Base-by-base conservation (phyloP, 2,888 invertebrate genomes). In the Eupithecia subumbrata region DNA sequence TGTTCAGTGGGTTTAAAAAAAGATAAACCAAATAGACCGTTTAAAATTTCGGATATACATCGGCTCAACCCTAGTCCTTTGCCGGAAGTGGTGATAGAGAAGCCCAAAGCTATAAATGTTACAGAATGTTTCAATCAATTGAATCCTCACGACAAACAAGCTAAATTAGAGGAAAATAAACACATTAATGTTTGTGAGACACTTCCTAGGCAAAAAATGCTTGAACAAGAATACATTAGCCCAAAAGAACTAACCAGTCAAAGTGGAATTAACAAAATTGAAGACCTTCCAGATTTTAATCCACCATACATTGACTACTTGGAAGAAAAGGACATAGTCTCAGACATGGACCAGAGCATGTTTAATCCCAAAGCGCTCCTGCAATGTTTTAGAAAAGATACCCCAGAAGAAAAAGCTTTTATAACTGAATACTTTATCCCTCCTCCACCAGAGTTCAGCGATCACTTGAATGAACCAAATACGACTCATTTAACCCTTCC, bases 331-430 rank as follows among this genome's bases (percentile, higher is more conserved):
- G 75, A 71, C 43, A 45, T 71, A 5, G 82, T 87, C 40, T 85
- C 81, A 52, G 82, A 87, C 76, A 82, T 92, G 73, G 89, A 89
- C 75, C 85, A 88, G 30, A 84, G 86, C 18, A 87, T 94, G 89
- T 88, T 95, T 63, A 86, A 94, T 82, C 94, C 94, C 5, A 91
- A 89, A 87, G 87, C 85, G 60, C 82, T 95, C 64, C 82, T 95
- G 72, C 88, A 92, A 83, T 84, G 83, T 82, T 83, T 86, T 56
- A 81, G 76, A 74, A 82, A 84, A 37, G 82, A 84, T 71, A 60
- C 5, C 12, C 14, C 22, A 14, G 60, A 60, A 22, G 60, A 60
- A 14, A 14, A 12, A 60, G 12, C 12, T 60, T 25, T 60, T 14
- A 81, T 84, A 11, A 34, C 52, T 9, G 82, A 83, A 8, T 85